Percentiles rank a stretch among this genome's conserved stretches.
These are phyloP conservation scores for Drosophila willistoni DNA, from an alignment of 1,140 invertebrate species.

Conservation along the genomic window DNA sequence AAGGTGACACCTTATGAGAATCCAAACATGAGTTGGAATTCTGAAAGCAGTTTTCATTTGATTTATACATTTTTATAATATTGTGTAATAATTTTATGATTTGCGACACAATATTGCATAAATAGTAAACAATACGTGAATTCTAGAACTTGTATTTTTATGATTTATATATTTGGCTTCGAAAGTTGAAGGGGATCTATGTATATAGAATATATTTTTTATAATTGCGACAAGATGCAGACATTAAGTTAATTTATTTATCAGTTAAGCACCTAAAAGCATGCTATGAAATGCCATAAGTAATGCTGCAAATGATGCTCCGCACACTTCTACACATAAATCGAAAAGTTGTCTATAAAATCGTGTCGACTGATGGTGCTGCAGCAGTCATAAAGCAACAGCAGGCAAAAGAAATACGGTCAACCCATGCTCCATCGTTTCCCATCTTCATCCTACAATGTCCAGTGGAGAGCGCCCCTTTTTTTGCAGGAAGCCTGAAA, in stretches of 20 bases:
- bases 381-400: constrained; percentile 49
- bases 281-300: constrained; percentile 43
- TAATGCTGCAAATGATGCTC: constrained; percentile 38
- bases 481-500: neutral
- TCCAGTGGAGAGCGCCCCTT: neutral
- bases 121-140: no score
- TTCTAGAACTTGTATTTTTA: no score
- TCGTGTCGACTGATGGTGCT: constrained; percentile 17
- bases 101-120: no score
- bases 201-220: constrained; percentile 8
- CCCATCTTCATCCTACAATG: neutral
- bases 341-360: constrained; percentile 49
- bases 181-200: neutral
- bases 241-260: constrained; percentile 54
- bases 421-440: neutral
- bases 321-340: constrained; percentile 4
- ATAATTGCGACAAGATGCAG: constrained; percentile 47
- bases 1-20: no score
- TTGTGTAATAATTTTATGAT: no score
- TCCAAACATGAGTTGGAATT: no score
- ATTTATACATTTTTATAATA: no score
- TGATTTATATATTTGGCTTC: no score
- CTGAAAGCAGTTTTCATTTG: no score
- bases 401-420: neutral
- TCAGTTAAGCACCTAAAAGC: constrained; percentile 35